Base-by-base conservation (phyloP, 2,888 invertebrate species). In the Rhamnusium bicolor region DNA sequence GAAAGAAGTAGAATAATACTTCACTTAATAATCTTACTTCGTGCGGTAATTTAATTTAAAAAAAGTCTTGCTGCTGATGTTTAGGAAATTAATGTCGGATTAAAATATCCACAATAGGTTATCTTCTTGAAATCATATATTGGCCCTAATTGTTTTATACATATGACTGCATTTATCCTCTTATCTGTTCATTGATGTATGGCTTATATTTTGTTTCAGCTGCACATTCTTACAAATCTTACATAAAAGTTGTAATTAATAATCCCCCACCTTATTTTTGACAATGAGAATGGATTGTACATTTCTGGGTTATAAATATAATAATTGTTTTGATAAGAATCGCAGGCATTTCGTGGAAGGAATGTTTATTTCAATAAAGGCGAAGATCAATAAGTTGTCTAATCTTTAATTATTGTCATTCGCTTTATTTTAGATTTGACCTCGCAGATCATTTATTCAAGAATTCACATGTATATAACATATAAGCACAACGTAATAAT, bases 331-430 rank as follows among this genome's bases (percentile, higher is more conserved):
- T 62, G 46, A 62, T 62, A 46, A 14, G 40, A 46, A 19, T 27
- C 47, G 46, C 61, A 18, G 61, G 19, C 40, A n/a, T 16, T 61
- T 61, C 61, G 5, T 21, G 24, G 63, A 63, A 51, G 51, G 27
- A 14, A 51, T 40, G 24, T 63, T 47, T 40, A 27, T 63, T 49
- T 14, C 63, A 63, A 63, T 27, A 49, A 67, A 65, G 74, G 73
- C 68, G 12, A 51, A 69, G 71, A 72, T 74, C 74, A 71, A 74
- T 72, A 60, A n/a, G 65, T 40, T 49, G 60, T 71, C 60, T 69
- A 56, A 65, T 71, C 60, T 61, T 61, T 53, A 46, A 71, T 62
- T 72, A 66, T 72, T 74, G 72, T 70, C 67, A 29, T 72, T 72
- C 56, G 61, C 53, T 61, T 66, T 66, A 69, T 60, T 75, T 72